Percentiles rank a stretch among this genome's conserved stretches.
Conservation (phyloP, 2,888 invertebrate genomes). For the Mythimna lalbum region DNA sequence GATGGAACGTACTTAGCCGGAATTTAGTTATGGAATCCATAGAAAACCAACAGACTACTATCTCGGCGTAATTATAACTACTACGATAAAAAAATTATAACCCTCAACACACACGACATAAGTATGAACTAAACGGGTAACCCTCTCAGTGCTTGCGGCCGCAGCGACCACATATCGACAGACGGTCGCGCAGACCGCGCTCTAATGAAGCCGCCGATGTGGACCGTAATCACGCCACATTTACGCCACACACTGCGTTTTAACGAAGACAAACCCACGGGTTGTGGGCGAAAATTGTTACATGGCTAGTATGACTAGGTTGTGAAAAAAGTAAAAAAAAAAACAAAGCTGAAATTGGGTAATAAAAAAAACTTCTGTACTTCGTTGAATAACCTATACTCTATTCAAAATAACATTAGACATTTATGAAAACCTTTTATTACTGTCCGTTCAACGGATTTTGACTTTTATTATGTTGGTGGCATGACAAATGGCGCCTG, state of each 20-base stretch:
- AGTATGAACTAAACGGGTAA: conserved; percentile 45
- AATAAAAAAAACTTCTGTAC: no score
- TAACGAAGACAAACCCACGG: conserved; percentile 47
- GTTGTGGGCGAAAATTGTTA: conserved; percentile 22
- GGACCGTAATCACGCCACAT: conserved; percentile 59
- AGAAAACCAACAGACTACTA: no score
- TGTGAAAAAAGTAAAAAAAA: background rate
- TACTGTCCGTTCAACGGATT: no score
- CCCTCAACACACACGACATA: conserved; percentile 1
- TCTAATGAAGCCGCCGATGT: conserved; percentile 62
- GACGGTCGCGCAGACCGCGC: conserved; percentile 54
- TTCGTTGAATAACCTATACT: no score
- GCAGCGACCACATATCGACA: conserved; percentile 58
- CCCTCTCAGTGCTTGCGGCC: conserved; percentile 43
- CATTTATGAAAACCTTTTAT: no score
- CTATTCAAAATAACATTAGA: no score
- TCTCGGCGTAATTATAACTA: background rate
- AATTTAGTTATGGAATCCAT: no score
- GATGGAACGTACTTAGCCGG: no score
- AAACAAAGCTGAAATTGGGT: no score
- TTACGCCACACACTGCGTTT: conserved; percentile 47
- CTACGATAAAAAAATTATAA: conserved; percentile 8
- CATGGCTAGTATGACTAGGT: background rate
- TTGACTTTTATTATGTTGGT: no score
- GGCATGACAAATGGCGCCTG: no score